These are phyloP conservation scores for Suillia variegata DNA, from an alignment of 2,888 invertebrate species.

Conservation along the genomic window DNA sequence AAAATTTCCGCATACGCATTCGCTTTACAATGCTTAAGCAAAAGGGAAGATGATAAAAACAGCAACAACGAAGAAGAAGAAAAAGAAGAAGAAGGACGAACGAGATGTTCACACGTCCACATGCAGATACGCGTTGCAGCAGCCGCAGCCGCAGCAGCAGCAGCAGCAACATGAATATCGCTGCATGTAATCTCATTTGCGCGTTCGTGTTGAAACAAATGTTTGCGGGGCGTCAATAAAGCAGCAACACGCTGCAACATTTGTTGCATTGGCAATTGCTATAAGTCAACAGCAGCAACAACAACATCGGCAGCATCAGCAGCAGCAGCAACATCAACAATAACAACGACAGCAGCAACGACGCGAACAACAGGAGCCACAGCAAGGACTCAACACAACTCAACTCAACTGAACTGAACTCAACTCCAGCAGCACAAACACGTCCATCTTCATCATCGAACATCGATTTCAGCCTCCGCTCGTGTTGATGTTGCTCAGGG, in stretches of 20 bases:
- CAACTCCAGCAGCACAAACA: slow-evolving; percentile 50
- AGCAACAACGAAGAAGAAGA: slow-evolving; percentile 17
- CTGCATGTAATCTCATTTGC: slow-evolving; percentile 61
- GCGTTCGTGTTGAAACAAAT: slow-evolving; percentile 60
- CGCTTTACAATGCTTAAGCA: no score
- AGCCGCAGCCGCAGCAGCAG: no score
- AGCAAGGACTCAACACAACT: neutral
- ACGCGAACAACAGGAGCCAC: slow-evolving; percentile 40
- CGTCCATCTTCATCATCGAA: slow-evolving; percentile 52
- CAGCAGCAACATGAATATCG: slow-evolving; percentile 53
- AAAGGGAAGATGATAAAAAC: no score
- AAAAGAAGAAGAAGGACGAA: no score
- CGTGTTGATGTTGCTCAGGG: slow-evolving; percentile 11
- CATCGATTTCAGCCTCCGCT: slow-evolving; percentile 17
- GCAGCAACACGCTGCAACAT: slow-evolving; percentile 44
- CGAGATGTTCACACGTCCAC: slow-evolving; percentile 25
- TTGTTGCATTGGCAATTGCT: slow-evolving; percentile 38
- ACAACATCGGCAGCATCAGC: no score
- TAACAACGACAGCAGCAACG: slow-evolving; percentile 30
- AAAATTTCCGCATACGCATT: neutral
- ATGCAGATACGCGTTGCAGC: slow-evolving; percentile 5
- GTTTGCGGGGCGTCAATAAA: slow-evolving; percentile 50
- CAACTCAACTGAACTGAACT: slow-evolving; percentile 15
- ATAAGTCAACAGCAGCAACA: slow-evolving; percentile 9
- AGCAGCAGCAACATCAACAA: slow-evolving; percentile 27